Conservation (phyloP, 2,113 vertebrate species). For the Toxotes jaculatrix region DNA sequence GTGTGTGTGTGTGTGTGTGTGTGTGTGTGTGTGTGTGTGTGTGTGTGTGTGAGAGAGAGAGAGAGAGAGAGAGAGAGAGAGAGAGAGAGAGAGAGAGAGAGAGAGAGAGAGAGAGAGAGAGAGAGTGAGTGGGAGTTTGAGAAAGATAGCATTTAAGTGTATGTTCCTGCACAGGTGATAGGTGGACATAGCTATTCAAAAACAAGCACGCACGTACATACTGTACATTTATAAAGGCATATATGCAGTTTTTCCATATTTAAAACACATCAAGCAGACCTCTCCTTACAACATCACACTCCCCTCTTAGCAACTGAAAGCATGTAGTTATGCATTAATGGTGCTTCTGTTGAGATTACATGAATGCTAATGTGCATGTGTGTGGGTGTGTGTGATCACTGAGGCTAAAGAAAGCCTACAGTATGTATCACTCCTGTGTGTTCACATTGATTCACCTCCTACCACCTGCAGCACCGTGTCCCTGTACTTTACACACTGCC, state of each 20-base stretch:
- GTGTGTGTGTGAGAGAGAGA: no score
- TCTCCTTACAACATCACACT: background rate
- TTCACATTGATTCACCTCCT: slow-evolving; percentile 1
- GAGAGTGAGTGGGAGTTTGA: no score
- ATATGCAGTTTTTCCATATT: background rate
- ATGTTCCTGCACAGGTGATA: background rate
- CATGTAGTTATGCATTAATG: slow-evolving; percentile 15
- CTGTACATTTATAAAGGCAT: no score
- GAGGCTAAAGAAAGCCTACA: background rate
- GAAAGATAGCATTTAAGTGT: no score
- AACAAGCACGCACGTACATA: no score
- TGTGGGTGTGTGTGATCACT: slow-evolving; percentile 2
- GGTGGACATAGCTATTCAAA: background rate
- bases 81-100: no score
- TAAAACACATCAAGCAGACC: background rate
- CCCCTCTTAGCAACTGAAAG: background rate
- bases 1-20: no score
- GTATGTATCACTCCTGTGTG: background rate
- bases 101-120: no score
- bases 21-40: no score
- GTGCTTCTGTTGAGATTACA: slow-evolving; percentile 9
- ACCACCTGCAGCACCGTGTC: background rate
- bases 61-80: no score
- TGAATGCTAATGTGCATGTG: slow-evolving; percentile 24
- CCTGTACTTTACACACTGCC: background rate